Base-by-base conservation (phyloP, 2,797 vertebrate species). In the Danionella dracula region DNA sequence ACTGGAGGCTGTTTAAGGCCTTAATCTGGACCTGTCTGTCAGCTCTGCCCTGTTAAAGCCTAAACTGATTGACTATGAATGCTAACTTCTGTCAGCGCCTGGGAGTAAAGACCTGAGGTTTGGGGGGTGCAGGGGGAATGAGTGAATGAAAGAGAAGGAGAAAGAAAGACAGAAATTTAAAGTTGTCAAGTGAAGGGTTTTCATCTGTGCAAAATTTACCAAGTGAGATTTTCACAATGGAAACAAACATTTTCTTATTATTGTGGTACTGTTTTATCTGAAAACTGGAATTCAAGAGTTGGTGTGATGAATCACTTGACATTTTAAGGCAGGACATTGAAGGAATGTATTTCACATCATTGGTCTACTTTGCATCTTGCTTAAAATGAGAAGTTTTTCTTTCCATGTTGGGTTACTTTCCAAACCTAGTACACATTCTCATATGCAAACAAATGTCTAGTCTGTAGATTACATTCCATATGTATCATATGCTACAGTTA, bases 11-110 rank as follows among this genome's bases (percentile, higher is more conserved):
- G 82, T 85, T 86, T 53, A 84, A 87, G 85, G 78, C 86, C 86
- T 86, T 89, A 86, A 90, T 90, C 85, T 86, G 82, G 82, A 76
- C 83, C 80, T 78, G 85, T 89, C 90, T 90, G 87, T 91, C 89
- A 90, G 85, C 89, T 89, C 82, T 77, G 82, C 85, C 81, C 83
- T 84, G 87, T 89, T 87, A 88, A 84, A 80, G 78, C 85, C 82
- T 78, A 70, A 80, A 79, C 81, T 83, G 80, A 86, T 82, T 87
- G 85, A 85, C 79, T 83, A 76, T 82, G 82, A 89, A 87, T 79
- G 85, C 81, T 74, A 78, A 84, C 81, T 82, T 87, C 88, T 89
- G 84, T 90, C 88, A 90, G 80, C 88, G 68, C 85, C 84, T 85
- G 62, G 41, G 80, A 81, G 85, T 87, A 85, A 86, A 66, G 80